These are phyloP conservation scores for Autographa pulchrina DNA, from an alignment of 2,888 invertebrate species.

Conservation along the genomic window DNA sequence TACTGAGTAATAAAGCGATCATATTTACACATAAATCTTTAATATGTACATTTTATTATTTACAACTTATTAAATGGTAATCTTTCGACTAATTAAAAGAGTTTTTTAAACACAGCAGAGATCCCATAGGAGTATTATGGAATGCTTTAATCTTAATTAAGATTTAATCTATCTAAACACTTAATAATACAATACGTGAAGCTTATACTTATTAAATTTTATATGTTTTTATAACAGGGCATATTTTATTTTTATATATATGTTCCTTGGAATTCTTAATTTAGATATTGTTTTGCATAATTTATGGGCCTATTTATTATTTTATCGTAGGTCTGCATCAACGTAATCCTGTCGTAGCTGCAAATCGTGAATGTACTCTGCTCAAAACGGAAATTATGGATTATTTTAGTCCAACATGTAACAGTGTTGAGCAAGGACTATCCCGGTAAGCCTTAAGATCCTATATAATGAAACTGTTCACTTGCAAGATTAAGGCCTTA, in stretches of 20 bases:
- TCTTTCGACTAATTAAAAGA: conserved; percentile 83
- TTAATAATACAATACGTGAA: conserved; percentile 77
- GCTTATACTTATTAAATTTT: conserved; percentile 71
- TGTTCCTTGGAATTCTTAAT: conserved; percentile 9
- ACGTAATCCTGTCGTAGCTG: neutral
- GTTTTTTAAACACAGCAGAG: conserved; percentile 87
- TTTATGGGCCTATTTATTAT: neutral
- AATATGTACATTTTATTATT: conserved; percentile 73
- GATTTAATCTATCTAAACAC: conserved; percentile 85
- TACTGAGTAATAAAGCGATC: conserved; percentile 68
- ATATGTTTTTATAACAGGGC: conserved; percentile 66
- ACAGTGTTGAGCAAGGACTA: neutral
- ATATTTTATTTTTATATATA: conserved; percentile 48
- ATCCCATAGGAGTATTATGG: conserved; percentile 87
- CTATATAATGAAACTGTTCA: neutral
- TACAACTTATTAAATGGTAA: conserved; percentile 77
- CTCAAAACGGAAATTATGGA: neutral
- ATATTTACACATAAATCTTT: conserved; percentile 80
- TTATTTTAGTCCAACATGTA: neutral
- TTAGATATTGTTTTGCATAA: conserved; percentile 13
- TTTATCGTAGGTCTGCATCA: neutral
- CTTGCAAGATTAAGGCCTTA: neutral
- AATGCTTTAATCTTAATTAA: conserved; percentile 86
- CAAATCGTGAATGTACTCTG: neutral
- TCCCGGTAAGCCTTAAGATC: neutral